Evolutionary conservation across 2,888 invertebrate species (phyloP).

Genomic region (Torymus aiolomorphi): DNA sequence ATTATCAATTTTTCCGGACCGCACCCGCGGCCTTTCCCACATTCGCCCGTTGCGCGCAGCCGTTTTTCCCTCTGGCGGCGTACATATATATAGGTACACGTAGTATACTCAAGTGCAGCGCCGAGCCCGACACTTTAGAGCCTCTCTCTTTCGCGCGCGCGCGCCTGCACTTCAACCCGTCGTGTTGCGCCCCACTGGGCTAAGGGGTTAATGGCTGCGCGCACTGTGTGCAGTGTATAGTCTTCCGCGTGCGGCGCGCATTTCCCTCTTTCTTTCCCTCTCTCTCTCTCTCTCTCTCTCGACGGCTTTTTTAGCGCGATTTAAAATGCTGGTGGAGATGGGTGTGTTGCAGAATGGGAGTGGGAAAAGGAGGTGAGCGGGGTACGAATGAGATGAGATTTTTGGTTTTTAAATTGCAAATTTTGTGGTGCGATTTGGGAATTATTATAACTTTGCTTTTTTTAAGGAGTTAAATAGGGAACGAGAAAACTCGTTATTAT

Average conservation of each 20-base stretch:
- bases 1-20: constrained; percentile 47
- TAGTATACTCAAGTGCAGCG: constrained; percentile 29
- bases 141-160: background rate
- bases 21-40: background rate
- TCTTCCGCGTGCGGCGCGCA: background rate
- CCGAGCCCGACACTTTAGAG: constrained; percentile 40
- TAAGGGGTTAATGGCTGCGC: constrained; percentile 55
- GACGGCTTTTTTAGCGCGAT: too few species aligned
- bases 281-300: background rate
- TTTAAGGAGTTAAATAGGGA: too few species aligned
- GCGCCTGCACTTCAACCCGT: constrained; percentile 14
- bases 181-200: constrained; percentile 53
- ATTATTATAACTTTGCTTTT: too few species aligned
- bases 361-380: too few species aligned
- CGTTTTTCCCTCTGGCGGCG: constrained; percentile 25
- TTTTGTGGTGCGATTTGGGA: too few species aligned
- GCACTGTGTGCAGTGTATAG: background rate
- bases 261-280: background rate
- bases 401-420: too few species aligned
- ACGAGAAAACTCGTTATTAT: too few species aligned
- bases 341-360: too few species aligned
- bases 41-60: background rate
- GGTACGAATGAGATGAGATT: too few species aligned
- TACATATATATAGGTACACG: background rate
- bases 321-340: too few species aligned